A percentile compares a stretch with the other conserved stretches of the same genome.
Evolutionary conservation across 2,113 vertebrate genomes (phyloP).

Genomic region (Ardeotis arabs): DNA sequence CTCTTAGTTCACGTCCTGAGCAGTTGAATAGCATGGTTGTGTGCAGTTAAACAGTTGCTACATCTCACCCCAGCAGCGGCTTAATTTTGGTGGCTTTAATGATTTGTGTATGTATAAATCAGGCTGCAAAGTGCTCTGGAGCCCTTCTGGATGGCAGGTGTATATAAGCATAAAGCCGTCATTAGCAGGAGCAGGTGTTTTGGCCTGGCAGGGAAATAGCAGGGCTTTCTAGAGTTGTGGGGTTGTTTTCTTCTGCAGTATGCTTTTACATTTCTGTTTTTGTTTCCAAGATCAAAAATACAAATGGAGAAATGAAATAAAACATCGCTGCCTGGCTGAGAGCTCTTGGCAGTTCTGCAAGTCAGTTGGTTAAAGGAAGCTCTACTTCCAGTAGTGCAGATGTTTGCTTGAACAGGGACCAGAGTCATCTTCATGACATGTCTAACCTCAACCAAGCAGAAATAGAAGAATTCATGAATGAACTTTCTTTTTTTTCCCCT

Average conservation of each 20-base stretch:
- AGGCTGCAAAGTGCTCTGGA: constrained; percentile 38
- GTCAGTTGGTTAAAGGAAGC: constrained; percentile 50
- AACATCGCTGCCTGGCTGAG: neutral
- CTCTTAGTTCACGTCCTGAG: neutral
- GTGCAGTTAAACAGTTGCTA: constrained; percentile 14
- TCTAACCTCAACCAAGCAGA: constrained; percentile 41
- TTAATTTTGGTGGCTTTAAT: constrained; percentile 52
- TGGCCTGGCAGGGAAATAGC: constrained; percentile 42
- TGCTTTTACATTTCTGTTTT: constrained; percentile 45
- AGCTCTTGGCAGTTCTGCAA: constrained; percentile 47
- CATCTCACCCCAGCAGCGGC: neutral
- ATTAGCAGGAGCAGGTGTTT: constrained; percentile 62
- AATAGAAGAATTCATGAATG: constrained; percentile 48
- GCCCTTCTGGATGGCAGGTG: constrained; percentile 62
- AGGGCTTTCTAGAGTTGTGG: constrained; percentile 37
- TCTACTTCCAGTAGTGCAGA: constrained; percentile 56
- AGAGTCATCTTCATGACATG: constrained; percentile 10
- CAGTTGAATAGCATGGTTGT: neutral
- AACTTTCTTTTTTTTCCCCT: neutral
- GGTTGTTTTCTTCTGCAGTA: constrained; percentile 22
- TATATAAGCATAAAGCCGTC: constrained; percentile 45
- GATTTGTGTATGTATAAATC: constrained; percentile 50
- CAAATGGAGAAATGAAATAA: constrained; percentile 70
- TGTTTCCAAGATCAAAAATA: constrained; percentile 59
- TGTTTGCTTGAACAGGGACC: constrained; percentile 35